phyloP scores from a whole-genome alignment of 2,113 vertebrate species.

The Platycercus adscitus region DNA sequence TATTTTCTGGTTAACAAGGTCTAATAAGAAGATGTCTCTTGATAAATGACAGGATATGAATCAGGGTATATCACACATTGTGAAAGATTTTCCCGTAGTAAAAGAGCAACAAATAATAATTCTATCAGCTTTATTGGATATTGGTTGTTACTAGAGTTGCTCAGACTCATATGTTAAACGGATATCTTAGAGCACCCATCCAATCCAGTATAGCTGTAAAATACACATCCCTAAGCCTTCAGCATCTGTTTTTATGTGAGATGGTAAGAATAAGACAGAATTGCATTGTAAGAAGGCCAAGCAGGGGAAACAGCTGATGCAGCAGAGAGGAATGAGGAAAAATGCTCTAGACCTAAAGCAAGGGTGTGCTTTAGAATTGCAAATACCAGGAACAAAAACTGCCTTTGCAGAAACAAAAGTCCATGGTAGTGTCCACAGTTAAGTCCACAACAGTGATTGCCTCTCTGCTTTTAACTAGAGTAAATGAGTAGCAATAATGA shows the following conservation, averaged over 20 bases:
- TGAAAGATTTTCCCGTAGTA: conserved; percentile 52
- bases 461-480: neutral
- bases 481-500: neutral
- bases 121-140: conserved; percentile 63
- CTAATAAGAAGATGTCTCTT: conserved; percentile 49
- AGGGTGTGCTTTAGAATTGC: neutral
- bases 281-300: neutral
- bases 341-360: neutral
- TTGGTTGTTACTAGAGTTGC: neutral
- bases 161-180: neutral
- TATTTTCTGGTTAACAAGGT: conserved; percentile 43
- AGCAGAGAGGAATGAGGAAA: neutral
- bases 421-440: neutral
- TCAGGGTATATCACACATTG: conserved; percentile 45
- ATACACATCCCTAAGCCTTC: neutral
- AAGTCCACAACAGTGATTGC: neutral
- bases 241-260: neutral
- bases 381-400: neutral
- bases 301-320: neutral
- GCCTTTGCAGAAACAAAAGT: neutral
- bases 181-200: neutral
- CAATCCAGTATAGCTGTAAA: conserved; percentile 23
- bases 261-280: neutral
- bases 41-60: conserved; percentile 68
- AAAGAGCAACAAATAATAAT: conserved; percentile 60